phyloP scores from a whole-genome alignment of 2,797 vertebrate species.

The Lemur catta region DNA sequence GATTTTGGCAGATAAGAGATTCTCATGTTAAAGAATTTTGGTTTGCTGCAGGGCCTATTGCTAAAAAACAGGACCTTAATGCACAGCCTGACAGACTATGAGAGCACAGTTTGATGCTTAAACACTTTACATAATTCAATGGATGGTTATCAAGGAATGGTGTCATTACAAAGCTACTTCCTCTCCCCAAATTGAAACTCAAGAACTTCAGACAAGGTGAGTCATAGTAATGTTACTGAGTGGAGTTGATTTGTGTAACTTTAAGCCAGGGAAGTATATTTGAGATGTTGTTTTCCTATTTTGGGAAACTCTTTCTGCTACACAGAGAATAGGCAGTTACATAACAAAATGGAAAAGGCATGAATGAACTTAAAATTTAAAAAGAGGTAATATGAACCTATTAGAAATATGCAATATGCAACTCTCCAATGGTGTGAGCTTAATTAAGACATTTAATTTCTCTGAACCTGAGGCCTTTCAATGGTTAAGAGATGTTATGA shows the following conservation, averaged over 20 bases:
- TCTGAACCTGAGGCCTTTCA: neutral
- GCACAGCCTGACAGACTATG: too few species aligned
- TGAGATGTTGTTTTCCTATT: neutral
- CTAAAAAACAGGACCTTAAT: too few species aligned
- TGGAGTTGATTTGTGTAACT: neutral
- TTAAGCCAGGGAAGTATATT: neutral
- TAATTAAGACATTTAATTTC: neutral
- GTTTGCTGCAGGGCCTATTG: too few species aligned
- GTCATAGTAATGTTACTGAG: neutral
- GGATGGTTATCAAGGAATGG: neutral
- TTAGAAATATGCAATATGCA: too few species aligned
- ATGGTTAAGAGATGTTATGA: neutral
- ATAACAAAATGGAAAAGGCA: neutral
- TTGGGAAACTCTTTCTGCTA: neutral
- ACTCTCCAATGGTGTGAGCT: neutral
- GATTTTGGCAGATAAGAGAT: too few species aligned
- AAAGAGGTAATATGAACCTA: neutral
- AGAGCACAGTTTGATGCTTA: neutral
- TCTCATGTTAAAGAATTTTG: too few species aligned
- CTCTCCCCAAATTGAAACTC: neutral
- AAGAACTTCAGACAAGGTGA: neutral
- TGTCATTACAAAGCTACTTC: neutral
- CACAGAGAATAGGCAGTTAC: neutral
- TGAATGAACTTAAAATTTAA: neutral
- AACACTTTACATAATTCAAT: neutral